These are phyloP conservation scores for Xestia c-nigrum DNA, from an alignment of 2,888 invertebrate genomes.

Conservation along the genomic window DNA sequence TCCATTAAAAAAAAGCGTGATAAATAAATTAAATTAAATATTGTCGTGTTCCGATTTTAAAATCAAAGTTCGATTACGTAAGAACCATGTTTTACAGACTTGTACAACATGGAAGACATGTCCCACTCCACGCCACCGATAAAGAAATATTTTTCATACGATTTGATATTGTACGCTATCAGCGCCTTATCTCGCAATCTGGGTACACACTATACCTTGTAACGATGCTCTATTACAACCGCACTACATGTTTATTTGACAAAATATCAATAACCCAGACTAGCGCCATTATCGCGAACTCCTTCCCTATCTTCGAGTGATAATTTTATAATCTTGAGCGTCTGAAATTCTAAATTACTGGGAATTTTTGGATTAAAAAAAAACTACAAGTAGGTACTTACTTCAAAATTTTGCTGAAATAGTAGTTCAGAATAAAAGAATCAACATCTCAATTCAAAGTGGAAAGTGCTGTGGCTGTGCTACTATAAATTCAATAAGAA, in stretches of 20 bases:
- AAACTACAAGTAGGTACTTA: background rate
- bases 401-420: background rate
- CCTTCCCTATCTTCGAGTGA: constrained; percentile 60
- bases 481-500: constrained; percentile 56
- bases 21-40: background rate
- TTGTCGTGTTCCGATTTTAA: constrained; percentile 34
- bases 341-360: constrained; percentile 30
- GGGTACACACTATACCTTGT: constrained; percentile 83
- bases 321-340: constrained; percentile 61
- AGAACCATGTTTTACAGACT: constrained; percentile 20
- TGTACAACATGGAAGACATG: constrained; percentile 35
- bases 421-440: background rate
- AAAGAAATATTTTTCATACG: constrained; percentile 67
- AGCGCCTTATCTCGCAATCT: constrained; percentile 82
- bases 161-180: constrained; percentile 77
- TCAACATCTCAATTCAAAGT: constrained; percentile 17
- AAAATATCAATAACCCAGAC: constrained; percentile 67
- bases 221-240: constrained; percentile 81
- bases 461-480: constrained; percentile 15
- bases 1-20: too few relatives aligned
- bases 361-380: constrained; percentile 25
- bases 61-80: constrained; percentile 46
- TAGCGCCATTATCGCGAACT: constrained; percentile 59
- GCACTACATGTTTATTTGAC: constrained; percentile 74
- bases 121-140: constrained; percentile 44